phyloP scores from a whole-genome alignment of 2,888 invertebrate genomes.

The Laspeyria flexula region DNA sequence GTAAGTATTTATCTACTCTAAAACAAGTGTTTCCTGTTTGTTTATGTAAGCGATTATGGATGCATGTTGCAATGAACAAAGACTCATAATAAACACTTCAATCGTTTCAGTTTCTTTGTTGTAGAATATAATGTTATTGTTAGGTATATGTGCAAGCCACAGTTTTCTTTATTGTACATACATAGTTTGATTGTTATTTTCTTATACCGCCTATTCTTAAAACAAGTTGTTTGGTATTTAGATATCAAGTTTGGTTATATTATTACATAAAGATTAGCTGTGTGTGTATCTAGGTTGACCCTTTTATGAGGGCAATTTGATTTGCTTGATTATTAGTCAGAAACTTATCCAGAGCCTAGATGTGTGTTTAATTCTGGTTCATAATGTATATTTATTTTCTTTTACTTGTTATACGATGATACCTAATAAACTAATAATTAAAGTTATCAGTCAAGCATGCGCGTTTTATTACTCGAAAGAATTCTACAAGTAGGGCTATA shows the following conservation, averaged over 20 bases:
- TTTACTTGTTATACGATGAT: too few relatives aligned
- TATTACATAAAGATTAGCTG: not conserved
- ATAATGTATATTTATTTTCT: too few relatives aligned
- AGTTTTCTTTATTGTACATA: conserved; percentile 33
- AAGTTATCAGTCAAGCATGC: too few relatives aligned
- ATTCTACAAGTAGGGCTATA: not conserved
- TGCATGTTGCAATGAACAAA: conserved; percentile 51
- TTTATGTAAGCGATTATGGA: conserved; percentile 41
- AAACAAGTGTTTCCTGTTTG: conserved; percentile 53
- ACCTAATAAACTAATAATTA: too few relatives aligned
- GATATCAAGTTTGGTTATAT: not conserved
- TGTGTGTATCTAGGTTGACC: too few relatives aligned
- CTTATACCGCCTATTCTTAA: conserved; percentile 13
- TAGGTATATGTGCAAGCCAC: conserved; percentile 22
- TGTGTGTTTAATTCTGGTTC: too few relatives aligned
- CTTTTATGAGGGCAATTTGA: too few relatives aligned
- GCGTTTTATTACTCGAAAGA: too few relatives aligned
- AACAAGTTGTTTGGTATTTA: conserved; percentile 11
- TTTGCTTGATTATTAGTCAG: too few relatives aligned
- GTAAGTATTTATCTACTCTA: conserved; percentile 25
- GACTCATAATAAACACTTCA: conserved; percentile 46
- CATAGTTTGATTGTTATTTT: conserved; percentile 32
- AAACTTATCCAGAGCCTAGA: too few relatives aligned
- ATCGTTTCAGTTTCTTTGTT: conserved; percentile 57
- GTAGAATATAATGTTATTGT: conserved; percentile 52